Conservation (phyloP, 2,797 vertebrate species). For the Pseudochirops cupreus region DNA sequence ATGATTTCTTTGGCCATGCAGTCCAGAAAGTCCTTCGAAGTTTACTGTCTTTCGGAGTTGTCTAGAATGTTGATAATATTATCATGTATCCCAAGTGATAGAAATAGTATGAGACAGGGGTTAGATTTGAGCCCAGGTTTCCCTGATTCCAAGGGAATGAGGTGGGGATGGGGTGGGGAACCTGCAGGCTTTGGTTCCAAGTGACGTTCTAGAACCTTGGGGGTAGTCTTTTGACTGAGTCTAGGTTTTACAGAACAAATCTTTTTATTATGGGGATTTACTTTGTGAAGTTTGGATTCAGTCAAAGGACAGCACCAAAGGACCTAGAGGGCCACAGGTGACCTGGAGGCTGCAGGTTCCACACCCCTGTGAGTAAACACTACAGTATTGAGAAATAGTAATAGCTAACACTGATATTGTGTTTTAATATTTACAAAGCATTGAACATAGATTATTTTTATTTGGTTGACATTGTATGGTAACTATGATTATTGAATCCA, state of each 20-base stretch:
- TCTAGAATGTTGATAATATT: neutral
- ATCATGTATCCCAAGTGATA: neutral
- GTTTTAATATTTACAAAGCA: neutral
- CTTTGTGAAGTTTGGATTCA: no score
- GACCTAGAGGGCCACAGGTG: no score
- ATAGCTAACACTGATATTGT: neutral
- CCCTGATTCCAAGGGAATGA: neutral
- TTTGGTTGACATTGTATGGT: neutral
- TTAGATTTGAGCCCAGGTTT: neutral
- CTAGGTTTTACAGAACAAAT: no score
- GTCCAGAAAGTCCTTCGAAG: neutral
- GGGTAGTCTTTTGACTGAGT: no score
- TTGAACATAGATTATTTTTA: neutral
- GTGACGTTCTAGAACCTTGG: no score
- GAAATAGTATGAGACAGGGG: neutral
- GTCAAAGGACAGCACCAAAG: no score
- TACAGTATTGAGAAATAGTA: neutral
- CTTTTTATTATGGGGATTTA: no score
- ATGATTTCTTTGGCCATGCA: neutral
- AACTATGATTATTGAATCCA: neutral
- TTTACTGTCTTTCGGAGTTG: neutral
- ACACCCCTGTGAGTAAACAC: neutral
- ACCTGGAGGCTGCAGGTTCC: no score
- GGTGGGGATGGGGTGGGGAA: no score
- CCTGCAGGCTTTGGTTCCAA: no score